A percentile compares a stretch with the other conserved stretches of the same genome.
Conservation (phyloP, 2,888 invertebrate genomes). For the Lasioglossum vierecki region DNA sequence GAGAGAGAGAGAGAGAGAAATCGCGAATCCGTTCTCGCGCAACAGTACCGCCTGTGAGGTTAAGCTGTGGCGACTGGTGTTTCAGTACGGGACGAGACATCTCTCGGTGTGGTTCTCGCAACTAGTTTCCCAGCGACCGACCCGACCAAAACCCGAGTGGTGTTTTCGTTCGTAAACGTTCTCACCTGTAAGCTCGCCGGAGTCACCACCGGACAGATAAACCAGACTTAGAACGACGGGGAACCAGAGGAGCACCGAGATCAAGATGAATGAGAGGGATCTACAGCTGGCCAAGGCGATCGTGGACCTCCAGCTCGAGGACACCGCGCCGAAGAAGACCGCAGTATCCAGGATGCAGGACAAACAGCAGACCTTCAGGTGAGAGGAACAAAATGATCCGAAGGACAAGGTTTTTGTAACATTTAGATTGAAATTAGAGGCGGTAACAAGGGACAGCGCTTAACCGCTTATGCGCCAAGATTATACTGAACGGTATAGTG, state of each 20-base stretch:
- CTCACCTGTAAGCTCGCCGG: background rate
- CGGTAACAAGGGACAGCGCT: background rate
- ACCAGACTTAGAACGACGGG: background rate
- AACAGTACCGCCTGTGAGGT: slow-evolving; percentile 38
- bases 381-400: slow-evolving; percentile 7
- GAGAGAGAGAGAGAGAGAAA: slow-evolving; percentile 8
- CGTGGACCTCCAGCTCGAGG: slow-evolving; percentile 85
- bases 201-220: background rate
- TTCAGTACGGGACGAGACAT: slow-evolving; percentile 73
- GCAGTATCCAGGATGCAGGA: slow-evolving; percentile 87
- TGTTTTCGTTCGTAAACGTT: background rate
- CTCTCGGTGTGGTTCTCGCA: slow-evolving; percentile 67
- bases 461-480: background rate
- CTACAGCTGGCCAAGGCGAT: slow-evolving; percentile 90
- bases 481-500: background rate
- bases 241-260: background rate
- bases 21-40: slow-evolving; percentile 30
- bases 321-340: slow-evolving; percentile 86
- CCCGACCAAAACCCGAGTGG: background rate
- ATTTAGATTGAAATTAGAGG: background rate
- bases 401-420: background rate
- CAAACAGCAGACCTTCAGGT: slow-evolving; percentile 86
- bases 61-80: slow-evolving; percentile 43
- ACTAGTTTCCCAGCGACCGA: slow-evolving; percentile 7
- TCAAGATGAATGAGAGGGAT: slow-evolving; percentile 89